A percentile compares a stretch with the other conserved stretches of the same genome.
Evolutionary conservation across 2,888 invertebrate species (phyloP).

Genomic region (Sarcophaga rosellei): DNA sequence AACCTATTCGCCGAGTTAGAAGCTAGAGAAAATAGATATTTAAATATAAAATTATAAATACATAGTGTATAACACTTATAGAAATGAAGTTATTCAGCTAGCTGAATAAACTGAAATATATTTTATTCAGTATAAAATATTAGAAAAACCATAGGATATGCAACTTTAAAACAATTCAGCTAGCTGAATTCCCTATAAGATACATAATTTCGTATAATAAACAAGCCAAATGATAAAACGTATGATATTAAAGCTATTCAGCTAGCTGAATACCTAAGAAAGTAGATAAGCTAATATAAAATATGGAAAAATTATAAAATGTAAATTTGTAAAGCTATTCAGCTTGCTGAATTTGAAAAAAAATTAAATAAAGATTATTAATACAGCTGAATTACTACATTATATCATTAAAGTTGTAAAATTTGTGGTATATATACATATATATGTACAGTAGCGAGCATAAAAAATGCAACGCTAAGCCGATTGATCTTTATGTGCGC

Average conservation of each 20-base stretch:
- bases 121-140: neutral
- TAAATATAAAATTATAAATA: too few species aligned
- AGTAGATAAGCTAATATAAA: neutral
- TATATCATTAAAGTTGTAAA: too few species aligned
- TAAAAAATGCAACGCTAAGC: too few species aligned
- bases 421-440: too few species aligned
- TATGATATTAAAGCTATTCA: neutral
- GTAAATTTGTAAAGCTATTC: neutral
- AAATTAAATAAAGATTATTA: neutral
- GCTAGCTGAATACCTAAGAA: constrained; percentile 16
- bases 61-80: too few species aligned
- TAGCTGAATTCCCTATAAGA: neutral
- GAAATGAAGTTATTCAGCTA: neutral
- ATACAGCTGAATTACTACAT: too few species aligned
- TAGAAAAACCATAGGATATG: too few species aligned
- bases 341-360: neutral
- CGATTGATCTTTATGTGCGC: too few species aligned
- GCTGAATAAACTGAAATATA: neutral
- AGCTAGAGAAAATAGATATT: too few species aligned
- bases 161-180: neutral
- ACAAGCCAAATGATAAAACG: too few species aligned
- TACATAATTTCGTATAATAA: neutral
- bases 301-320: neutral
- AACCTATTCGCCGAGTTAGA: too few species aligned
- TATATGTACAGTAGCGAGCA: too few species aligned